Evolutionary conservation across 92 coral and sea anemone genomes (phyloP).

Genomic region (Paragorgia papillata): DNA sequence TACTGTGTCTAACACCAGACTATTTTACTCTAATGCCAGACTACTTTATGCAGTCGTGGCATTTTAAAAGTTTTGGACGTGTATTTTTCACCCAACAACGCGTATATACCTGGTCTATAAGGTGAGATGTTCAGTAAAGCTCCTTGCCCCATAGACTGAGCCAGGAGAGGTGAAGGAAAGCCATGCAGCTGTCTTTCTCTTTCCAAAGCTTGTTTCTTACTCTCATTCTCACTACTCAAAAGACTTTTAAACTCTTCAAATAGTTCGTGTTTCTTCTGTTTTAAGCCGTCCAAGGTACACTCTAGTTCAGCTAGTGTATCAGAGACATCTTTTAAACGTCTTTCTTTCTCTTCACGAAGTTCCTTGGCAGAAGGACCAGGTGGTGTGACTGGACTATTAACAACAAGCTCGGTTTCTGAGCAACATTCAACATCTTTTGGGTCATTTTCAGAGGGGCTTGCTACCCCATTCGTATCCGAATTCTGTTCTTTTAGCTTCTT

Average conservation of each 20-base stretch:
- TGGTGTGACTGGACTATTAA: neutral
- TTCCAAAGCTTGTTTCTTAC: slow-evolving; percentile 8
- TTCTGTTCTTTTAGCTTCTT: slow-evolving; percentile 70
- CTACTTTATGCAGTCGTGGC: neutral
- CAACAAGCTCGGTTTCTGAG: neutral
- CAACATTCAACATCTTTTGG: neutral
- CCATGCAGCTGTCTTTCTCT: slow-evolving; percentile 23
- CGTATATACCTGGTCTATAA: slow-evolving; percentile 23
- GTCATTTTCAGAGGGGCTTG: neutral
- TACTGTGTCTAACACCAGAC: too few species aligned
- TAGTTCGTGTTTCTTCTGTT: slow-evolving; percentile 81
- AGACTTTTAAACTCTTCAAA: slow-evolving; percentile 86
- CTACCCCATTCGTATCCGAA: neutral
- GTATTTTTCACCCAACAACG: neutral
- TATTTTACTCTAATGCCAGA: too few species aligned
- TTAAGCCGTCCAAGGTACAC: slow-evolving; percentile 63
- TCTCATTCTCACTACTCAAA: slow-evolving; percentile 17
- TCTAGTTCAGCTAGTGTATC: slow-evolving; percentile 72
- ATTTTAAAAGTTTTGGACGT: neutral
- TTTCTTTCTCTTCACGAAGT: slow-evolving; percentile 70
- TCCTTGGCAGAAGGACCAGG: slow-evolving; percentile 20
- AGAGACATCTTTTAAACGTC: slow-evolving; percentile 72
- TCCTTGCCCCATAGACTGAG: slow-evolving; percentile 1
- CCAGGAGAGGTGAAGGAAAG: slow-evolving; percentile 17
- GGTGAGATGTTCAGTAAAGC: slow-evolving; percentile 4